Evolutionary conservation across 2,113 vertebrate genomes (phyloP).

Genomic region (Mus pahari): DNA sequence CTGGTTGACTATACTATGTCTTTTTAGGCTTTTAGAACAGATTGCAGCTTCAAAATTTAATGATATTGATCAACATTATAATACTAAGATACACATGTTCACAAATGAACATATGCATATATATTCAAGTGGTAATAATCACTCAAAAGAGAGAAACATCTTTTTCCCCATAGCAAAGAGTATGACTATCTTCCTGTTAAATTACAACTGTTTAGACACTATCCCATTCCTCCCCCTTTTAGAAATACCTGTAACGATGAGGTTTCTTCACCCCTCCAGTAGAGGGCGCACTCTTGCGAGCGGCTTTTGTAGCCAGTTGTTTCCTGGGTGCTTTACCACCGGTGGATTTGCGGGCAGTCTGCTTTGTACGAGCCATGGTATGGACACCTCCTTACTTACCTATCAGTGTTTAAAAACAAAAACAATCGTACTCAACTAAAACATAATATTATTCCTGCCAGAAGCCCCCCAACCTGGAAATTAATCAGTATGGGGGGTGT

Average conservation of each 20-base stretch:
- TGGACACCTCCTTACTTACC: slow-evolving; percentile 84
- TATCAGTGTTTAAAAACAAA: slow-evolving; percentile 58
- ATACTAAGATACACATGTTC: background rate
- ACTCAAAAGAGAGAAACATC: background rate
- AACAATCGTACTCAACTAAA: slow-evolving; percentile 42
- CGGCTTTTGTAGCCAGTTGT: slow-evolving; percentile 89
- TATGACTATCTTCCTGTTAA: slow-evolving; percentile 29
- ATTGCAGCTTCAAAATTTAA: slow-evolving; percentile 48
- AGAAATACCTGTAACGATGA: slow-evolving; percentile 87
- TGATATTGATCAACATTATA: background rate
- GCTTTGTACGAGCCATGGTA: slow-evolving; percentile 89
- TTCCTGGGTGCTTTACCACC: slow-evolving; percentile 88
- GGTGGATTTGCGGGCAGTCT: slow-evolving; percentile 88
- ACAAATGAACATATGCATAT: background rate
- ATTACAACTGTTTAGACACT: background rate
- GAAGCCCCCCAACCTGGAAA: background rate
- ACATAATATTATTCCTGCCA: background rate
- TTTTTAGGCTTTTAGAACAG: background rate
- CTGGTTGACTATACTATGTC: background rate
- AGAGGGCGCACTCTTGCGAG: slow-evolving; percentile 89
- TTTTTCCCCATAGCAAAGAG: slow-evolving; percentile 47
- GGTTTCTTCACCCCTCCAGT: slow-evolving; percentile 90
- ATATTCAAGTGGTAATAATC: background rate
- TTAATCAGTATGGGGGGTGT: background rate
- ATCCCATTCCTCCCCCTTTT: background rate